A percentile compares a stretch with the other conserved stretches of the same genome.
These are phyloP conservation scores for Synanthedon andrenaeformis DNA, from an alignment of 2,888 invertebrate species.

Conservation along the genomic window DNA sequence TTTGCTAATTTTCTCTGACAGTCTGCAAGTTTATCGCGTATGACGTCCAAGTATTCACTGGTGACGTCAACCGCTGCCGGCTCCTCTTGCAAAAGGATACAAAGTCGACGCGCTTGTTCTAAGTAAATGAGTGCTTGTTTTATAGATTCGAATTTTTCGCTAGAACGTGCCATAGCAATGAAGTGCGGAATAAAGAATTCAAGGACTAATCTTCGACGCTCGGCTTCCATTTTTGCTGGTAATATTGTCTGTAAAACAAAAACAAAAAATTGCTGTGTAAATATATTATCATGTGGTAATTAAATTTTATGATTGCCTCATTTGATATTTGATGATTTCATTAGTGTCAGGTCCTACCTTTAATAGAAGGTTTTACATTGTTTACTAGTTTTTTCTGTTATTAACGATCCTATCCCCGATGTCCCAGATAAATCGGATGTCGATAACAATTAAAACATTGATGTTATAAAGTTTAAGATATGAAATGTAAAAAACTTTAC, in stretches of 20 bases:
- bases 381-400: too few relatives aligned
- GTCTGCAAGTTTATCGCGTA: slow-evolving; percentile 63
- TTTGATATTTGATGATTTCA: too few relatives aligned
- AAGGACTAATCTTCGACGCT: slow-evolving; percentile 73
- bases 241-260: slow-evolving; percentile 42
- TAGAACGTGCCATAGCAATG: slow-evolving; percentile 76
- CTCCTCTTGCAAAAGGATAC: slow-evolving; percentile 71
- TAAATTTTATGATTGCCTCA: not conserved
- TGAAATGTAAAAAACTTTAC: not conserved
- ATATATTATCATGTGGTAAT: too few relatives aligned
- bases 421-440: too few relatives aligned
- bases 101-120: slow-evolving; percentile 77
- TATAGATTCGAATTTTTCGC: slow-evolving; percentile 71
- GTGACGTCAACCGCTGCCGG: slow-evolving; percentile 67
- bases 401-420: too few relatives aligned
- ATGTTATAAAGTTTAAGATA: not conserved
- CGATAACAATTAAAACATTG: not conserved
- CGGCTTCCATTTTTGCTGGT: slow-evolving; percentile 63
- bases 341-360: too few relatives aligned
- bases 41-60: slow-evolving; percentile 62
- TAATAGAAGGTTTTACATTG: too few relatives aligned
- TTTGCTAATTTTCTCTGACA: slow-evolving; percentile 53
- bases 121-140: slow-evolving; percentile 76
- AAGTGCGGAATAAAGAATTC: slow-evolving; percentile 80
- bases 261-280: not conserved